Evolutionary conservation across 2,888 invertebrate genomes (phyloP).

Genomic region (Patella caerulea): DNA sequence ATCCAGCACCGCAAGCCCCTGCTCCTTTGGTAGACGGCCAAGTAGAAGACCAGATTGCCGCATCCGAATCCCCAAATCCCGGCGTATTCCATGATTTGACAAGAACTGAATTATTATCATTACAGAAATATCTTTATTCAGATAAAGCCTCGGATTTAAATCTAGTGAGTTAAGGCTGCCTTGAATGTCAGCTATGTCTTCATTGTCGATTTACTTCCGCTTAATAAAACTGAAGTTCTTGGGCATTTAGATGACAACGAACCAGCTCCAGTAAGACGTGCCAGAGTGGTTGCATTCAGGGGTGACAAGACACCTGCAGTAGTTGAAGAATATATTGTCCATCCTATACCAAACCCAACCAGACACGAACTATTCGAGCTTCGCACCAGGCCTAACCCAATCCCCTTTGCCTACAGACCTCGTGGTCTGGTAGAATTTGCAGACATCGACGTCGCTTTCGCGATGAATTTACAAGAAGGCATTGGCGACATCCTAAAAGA

Average conservation of each 20-base stretch:
- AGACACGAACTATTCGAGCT: slow-evolving; percentile 30
- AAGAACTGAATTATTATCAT: slow-evolving; percentile 35
- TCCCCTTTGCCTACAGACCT: slow-evolving; percentile 49
- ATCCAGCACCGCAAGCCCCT: no score
- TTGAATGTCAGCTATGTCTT: slow-evolving; percentile 38
- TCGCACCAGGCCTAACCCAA: slow-evolving; percentile 29
- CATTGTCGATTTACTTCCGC: slow-evolving; percentile 45
- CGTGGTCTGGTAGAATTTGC: slow-evolving; percentile 42
- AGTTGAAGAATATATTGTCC: slow-evolving; percentile 53
- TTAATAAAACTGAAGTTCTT: slow-evolving; percentile 42
- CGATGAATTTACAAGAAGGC: slow-evolving; percentile 34
- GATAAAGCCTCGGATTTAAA: slow-evolving; percentile 34
- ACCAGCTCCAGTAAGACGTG: slow-evolving; percentile 42
- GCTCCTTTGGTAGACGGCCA: background rate
- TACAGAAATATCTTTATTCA: slow-evolving; percentile 35
- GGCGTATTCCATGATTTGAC: slow-evolving; percentile 50
- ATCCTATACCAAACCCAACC: slow-evolving; percentile 50
- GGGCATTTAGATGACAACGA: slow-evolving; percentile 35
- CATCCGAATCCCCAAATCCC: slow-evolving; percentile 39
- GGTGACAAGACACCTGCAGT: slow-evolving; percentile 44
- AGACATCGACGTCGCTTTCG: slow-evolving; percentile 13
- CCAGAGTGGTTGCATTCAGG: slow-evolving; percentile 48
- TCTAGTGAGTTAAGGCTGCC: slow-evolving; percentile 17
- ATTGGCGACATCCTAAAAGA: slow-evolving; percentile 49
- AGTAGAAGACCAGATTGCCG: slow-evolving; percentile 28